Evolutionary conservation across 1,140 invertebrate genomes (phyloP), one percentile per base, ranked within the genome.

Genomic region (Penaeus japonicus): DNA sequence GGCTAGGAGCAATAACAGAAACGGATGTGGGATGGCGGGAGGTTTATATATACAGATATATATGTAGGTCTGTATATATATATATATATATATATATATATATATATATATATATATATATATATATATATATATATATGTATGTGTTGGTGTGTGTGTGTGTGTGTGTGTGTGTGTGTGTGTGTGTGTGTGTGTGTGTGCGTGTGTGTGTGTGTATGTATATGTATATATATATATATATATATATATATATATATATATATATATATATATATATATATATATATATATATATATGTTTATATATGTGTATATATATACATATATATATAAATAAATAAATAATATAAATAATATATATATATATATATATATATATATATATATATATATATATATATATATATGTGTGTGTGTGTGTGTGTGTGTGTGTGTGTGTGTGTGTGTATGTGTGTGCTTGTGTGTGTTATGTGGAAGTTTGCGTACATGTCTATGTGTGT

Each of bases 231-330:
- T 73, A 24, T 73, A 24, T 73, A 24, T 73, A 4, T 73, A n/a
- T 70, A 4, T 70, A 3, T 70, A 4, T 70, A 3, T 70, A n/a
- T 70, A n/a, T n/a, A n/a, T 70, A n/a, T n/a, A 65, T 65, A 65
- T 65, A 65, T 65, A 65, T 65, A 65, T 65, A 65, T 65, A 65
- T 65, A 65, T 65, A 65, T 65, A 65, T 65, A 65, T 65, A 65
- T 65, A 65, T 22, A n/a, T 70, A n/a, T 70, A 70, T 65, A 65
- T 65, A 65, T 65, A 65, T 65, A 65, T 65, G 27, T 65, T n/a
- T 65, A 65, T 65, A n/a, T 65, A 17, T 65, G 27, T 65, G 27
- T 65, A 65, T 65, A 4, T 17, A 65, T 17, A 65, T 65, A 65
- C 15, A 65, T 17, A 65, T 65, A 65, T 65, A 65, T 17, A 65